These are phyloP conservation scores for Alligator sinensis DNA, from an alignment of 2,113 vertebrate genomes.

Conservation along the genomic window DNA sequence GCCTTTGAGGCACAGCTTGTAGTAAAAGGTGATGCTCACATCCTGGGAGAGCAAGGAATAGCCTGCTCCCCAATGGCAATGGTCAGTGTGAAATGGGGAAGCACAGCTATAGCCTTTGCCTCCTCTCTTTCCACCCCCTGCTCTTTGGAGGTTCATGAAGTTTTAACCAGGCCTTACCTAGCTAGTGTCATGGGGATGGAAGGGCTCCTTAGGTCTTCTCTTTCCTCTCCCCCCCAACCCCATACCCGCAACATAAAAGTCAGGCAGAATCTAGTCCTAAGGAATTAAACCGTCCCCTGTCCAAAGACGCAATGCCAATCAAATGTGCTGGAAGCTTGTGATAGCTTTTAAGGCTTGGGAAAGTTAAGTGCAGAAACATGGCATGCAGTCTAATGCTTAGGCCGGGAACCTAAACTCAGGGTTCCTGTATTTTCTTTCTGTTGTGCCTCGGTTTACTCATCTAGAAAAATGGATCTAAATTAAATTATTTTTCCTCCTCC, in stretches of 20 bases:
- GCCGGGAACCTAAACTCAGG: background rate
- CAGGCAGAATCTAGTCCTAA: background rate
- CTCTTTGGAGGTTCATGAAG: background rate
- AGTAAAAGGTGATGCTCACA: background rate
- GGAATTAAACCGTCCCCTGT: background rate
- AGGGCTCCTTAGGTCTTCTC: background rate
- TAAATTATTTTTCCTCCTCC: background rate
- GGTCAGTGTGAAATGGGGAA: background rate
- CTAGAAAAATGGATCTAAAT: background rate
- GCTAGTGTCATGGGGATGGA: background rate
- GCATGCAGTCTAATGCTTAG: background rate
- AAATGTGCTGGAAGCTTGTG: background rate
- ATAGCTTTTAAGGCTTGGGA: background rate
- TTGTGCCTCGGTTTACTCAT: too few relatives aligned
- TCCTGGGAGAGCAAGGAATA: background rate
- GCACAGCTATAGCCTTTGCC: background rate
- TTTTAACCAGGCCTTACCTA: background rate
- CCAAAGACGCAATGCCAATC: background rate
- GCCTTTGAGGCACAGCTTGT: background rate
- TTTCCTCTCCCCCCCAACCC: too few relatives aligned
- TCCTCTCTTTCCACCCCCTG: background rate
- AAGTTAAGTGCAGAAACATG: background rate
- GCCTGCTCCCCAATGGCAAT: background rate
- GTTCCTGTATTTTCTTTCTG: background rate
- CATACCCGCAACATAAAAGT: background rate